Base-by-base conservation (phyloP, 2,797 vertebrate genomes). In the Melanotaenia trifasciata region DNA sequence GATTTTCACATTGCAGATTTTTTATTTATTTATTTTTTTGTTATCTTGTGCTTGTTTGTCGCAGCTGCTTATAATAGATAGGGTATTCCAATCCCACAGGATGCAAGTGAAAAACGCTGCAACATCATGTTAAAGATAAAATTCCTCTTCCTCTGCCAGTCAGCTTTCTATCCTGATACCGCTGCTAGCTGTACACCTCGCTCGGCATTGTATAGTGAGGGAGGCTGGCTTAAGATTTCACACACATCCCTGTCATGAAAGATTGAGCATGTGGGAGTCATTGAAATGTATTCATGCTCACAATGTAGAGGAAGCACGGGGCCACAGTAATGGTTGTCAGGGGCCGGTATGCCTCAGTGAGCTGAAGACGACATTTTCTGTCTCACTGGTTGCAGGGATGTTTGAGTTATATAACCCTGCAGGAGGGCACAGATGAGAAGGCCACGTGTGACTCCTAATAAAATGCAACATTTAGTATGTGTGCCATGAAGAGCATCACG, bases 281-380 rank as follows among this genome's bases (percentile, higher is more conserved):
- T 89, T 89, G 89, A 94, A 93, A 93, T 91, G 89, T 92, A 93
- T 93, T 92, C 87, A 92, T 88, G 90, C 90, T 84, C 85, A 84
- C 89, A 90, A 88, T 89, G 85, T 91, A 86, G 85, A 84, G 84
- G 81, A 84, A 88, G 88, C 89, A 87, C 78, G 51, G 89, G 90
- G 87, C 88, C 81, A 87, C 80, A 80, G 86, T 91, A 92, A 91
- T 93, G 91, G 89, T 85, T 93, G 93, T 94, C 90, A 88, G 87
- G 83, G 92, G 83, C 87, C 84, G 86, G 88, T 89, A 93, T 81
- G 93, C 94, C 90, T 93, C 91, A 92, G 76, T 91, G 92, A 94
- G 86, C 93, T 71, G 84, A 93, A 91, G 88, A 93, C 88, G 81
- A 93, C 88, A 93, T 94, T 94, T 94, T 94, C 93, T 94, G 92